Evolutionary conservation across 2,888 invertebrate species (phyloP), one percentile per base, ranked within the genome.

Genomic region (Tricholauxania praeusta): DNA sequence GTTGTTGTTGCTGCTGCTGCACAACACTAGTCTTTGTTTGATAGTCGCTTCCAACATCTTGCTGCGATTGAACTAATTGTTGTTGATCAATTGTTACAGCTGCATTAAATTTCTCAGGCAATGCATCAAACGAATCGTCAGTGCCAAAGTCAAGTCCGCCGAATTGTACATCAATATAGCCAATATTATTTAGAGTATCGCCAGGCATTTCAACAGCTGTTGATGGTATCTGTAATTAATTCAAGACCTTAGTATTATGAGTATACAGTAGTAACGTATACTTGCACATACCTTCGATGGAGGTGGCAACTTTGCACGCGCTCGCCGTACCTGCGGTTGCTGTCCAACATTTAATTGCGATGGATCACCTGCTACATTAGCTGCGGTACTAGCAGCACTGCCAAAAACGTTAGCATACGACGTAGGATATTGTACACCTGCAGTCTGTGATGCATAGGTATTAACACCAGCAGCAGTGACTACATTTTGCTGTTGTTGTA

Each of bases 191-290:
- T 15, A 92, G 89, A 73, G 93, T 90, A 82, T 96, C 96, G 76
- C 95, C 97, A 0, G 98, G 98, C 98, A 98, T 98, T 89, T 98
- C 98, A 53, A 98, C 98, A 28, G 98, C 97, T 72, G 93, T 93
- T 69, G 95, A 91, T 57, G 97, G 98, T 83, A 98, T 98, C 93
- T 96, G 19, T 57, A 69, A 67, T 28, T 15, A 0, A 59, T 39
- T 55, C 15, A 48, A 15, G n/a, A 66, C 15, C n/a, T 28, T 57
- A 28, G 64, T 49, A 14, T 2, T 32, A 2, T 62, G 10, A 49
- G 47, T 32, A 62, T 55, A 19, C 28, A 62, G 47, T 71, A 73
- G 70, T 48, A 74, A 75, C 59, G 75, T 65, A 59, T 66, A 64
- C 22, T 0, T 65, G 51, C 19, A 73, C 72, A 81, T 87, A 93